These are phyloP conservation scores for Darevskia mixta DNA, from an alignment of 2,797 vertebrate species.

Conservation along the genomic window DNA sequence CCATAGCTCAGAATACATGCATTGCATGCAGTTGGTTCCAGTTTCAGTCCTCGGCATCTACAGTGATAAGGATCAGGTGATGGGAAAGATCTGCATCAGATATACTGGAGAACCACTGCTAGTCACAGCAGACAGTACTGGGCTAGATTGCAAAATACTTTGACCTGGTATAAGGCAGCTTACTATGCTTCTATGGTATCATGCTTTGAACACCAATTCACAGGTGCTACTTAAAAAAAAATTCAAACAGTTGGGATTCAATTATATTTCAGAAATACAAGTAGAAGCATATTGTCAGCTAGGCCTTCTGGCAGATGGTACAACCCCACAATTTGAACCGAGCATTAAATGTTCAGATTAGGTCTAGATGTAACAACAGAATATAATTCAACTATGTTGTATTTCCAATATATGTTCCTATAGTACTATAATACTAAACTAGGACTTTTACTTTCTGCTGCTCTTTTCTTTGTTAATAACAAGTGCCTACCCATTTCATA, in stretches of 20 bases:
- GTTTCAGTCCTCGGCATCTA: neutral
- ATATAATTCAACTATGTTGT: neutral
- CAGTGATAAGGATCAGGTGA: neutral
- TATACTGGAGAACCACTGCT: neutral
- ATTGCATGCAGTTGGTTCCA: neutral
- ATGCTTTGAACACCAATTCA: neutral
- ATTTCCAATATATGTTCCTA: neutral
- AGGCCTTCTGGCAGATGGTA: neutral
- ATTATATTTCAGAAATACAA: constrained; percentile 7
- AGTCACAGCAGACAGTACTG: too few relatives aligned
- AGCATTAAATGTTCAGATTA: neutral
- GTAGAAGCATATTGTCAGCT: neutral
- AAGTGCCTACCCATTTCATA: constrained; percentile 3
- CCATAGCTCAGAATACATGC: neutral
- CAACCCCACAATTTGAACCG: neutral
- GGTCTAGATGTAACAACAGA: neutral
- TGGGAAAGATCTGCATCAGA: neutral
- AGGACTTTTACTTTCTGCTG: neutral
- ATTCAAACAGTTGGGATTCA: neutral
- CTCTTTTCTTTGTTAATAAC: neutral
- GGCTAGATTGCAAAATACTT: too few relatives aligned
- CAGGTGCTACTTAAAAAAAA: neutral
- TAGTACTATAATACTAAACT: neutral
- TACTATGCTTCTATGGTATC: neutral
- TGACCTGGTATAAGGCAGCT: too few relatives aligned